Percentiles rank a stretch among this genome's conserved stretches.
These are phyloP conservation scores for Hippocampus comes DNA, from an alignment of 2,113 vertebrate genomes.

Conservation along the genomic window DNA sequence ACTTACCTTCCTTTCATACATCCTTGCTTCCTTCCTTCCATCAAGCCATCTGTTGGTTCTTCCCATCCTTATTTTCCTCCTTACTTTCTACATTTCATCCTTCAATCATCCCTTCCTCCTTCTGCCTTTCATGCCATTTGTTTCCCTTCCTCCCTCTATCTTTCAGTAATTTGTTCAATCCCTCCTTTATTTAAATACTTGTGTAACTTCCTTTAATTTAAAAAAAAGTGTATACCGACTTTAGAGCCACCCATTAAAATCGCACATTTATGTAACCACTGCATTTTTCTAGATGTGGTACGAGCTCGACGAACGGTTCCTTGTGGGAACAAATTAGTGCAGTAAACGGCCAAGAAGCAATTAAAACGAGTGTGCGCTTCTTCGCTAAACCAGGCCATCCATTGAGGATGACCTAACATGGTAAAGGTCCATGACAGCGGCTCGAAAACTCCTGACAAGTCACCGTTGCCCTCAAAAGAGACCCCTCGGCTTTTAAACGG, in stretches of 20 bases:
- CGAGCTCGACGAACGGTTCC: too few species aligned
- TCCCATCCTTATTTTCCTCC: neutral
- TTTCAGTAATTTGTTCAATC: too few species aligned
- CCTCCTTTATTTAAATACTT: too few species aligned
- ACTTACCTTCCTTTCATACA: neutral
- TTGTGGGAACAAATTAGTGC: neutral
- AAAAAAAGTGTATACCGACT: too few species aligned
- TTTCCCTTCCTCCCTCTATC: neutral
- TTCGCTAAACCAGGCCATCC: neutral
- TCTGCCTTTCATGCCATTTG: neutral
- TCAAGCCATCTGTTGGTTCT: neutral
- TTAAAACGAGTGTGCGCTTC: neutral
- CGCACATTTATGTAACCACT: too few species aligned
- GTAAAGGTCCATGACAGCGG: slow-evolving; percentile 20
- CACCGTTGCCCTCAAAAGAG: slow-evolving; percentile 3
- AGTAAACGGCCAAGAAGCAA: neutral
- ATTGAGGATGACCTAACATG: slow-evolving; percentile 40
- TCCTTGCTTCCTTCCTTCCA: neutral
- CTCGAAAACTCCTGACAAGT: slow-evolving; percentile 5
- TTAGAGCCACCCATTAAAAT: too few species aligned
- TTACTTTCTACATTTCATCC: neutral
- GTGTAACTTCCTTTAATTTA: too few species aligned
- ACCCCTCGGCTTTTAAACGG: neutral
- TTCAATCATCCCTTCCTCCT: neutral
- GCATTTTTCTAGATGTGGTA: too few species aligned